A percentile compares a stretch with the other conserved stretches of the same genome.
Evolutionary conservation across 2,113 vertebrate species (phyloP).

Genomic region (Microcebus ravelobensis): DNA sequence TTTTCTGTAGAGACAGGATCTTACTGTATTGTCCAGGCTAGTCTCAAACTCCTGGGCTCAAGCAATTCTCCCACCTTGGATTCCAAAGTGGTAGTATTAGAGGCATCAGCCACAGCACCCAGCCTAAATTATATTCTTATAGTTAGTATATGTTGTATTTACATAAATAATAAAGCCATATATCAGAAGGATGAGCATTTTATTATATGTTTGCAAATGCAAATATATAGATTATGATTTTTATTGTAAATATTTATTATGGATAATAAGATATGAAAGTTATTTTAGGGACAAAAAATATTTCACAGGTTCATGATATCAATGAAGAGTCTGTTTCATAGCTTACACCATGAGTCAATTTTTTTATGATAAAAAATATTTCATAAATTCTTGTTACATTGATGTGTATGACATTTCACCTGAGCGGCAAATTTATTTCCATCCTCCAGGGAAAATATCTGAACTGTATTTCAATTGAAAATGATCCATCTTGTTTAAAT

Average conservation of each 20-base stretch:
- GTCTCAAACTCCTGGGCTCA: too few species aligned
- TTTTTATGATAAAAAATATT: not conserved
- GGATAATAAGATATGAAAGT: not conserved
- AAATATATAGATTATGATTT: not conserved
- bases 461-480: not conserved
- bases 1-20: too few species aligned
- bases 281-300: not conserved
- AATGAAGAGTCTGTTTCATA: not conserved
- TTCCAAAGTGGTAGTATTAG: too few species aligned
- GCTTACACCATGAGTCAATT: not conserved
- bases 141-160: not conserved
- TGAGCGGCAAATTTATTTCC: not conserved
- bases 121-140: too few species aligned
- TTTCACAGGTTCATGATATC: not conserved
- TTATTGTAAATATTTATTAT: not conserved
- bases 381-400: not conserved
- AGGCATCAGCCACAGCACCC: too few species aligned
- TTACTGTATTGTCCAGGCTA: too few species aligned
- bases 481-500: not conserved
- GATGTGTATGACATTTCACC: not conserved
- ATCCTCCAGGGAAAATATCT: not conserved
- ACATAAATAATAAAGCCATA: not conserved
- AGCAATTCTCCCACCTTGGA: too few species aligned
- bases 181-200: not conserved
- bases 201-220: not conserved